Conservation (phyloP, 92 coral and sea anemone species). For the Porites lobata region DNA sequence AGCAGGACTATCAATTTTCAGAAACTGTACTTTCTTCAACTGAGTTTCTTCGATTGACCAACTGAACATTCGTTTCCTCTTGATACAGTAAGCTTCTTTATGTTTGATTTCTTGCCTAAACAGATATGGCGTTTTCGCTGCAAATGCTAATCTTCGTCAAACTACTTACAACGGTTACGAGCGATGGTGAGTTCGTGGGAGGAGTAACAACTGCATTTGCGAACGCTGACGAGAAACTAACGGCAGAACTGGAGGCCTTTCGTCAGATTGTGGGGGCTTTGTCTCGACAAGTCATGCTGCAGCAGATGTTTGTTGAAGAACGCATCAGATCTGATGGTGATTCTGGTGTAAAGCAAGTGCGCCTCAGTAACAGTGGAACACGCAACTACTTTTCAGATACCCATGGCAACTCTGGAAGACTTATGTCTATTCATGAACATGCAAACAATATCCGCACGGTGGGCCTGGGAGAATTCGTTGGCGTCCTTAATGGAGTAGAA, state of each 20-base stretch:
- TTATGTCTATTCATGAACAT: conserved; percentile 88
- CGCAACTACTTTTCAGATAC: conserved; percentile 70
- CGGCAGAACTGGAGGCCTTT: conserved; percentile 20
- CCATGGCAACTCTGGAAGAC: conserved; percentile 58
- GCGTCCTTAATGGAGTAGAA: conserved; percentile 89
- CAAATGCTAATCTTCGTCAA: not conserved
- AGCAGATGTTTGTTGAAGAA: conserved; percentile 83
- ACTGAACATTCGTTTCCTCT: too few species aligned
- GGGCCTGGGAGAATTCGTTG: conserved; percentile 92
- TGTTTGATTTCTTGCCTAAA: not conserved
- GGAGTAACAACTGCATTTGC: conserved; percentile 17
- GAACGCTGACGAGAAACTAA: conserved; percentile 13
- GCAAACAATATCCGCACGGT: conserved; percentile 85
- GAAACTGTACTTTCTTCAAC: too few species aligned
- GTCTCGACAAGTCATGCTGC: conserved; percentile 82
- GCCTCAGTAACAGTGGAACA: conserved; percentile 69
- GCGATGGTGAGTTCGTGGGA: conserved; percentile 1
- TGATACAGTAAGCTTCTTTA: not conserved
- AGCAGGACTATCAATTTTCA: too few species aligned
- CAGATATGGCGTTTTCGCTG: conserved; percentile 11
- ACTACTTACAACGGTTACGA: not conserved
- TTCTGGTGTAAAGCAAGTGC: conserved; percentile 88
- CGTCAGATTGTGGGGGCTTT: conserved; percentile 65
- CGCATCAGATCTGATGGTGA: conserved; percentile 82
- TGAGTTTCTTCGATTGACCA: too few species aligned